These are phyloP conservation scores for Cliona cf. orientalis DNA, from an alignment of 37 sponge, comb jelly and placozoan genomes.

Conservation along the genomic window DNA sequence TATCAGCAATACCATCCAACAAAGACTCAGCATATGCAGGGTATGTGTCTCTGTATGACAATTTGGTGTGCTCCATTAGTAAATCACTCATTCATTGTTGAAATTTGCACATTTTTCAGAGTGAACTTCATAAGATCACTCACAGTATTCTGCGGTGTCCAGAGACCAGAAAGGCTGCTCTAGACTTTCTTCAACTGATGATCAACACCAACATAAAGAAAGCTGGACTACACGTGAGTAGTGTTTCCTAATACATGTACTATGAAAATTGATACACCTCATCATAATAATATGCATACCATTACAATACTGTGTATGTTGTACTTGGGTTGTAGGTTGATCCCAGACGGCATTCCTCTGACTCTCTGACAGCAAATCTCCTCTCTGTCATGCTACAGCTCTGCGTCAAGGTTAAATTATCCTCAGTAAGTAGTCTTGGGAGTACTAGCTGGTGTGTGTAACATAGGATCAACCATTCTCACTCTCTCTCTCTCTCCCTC, in stretches of 20 bases:
- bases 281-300: too few species aligned
- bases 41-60: conserved; percentile 7
- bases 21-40: conserved; percentile 41
- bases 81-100: background rate
- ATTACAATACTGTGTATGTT: conserved; percentile 25
- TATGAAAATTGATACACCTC: too few species aligned
- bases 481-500: conserved; percentile 20
- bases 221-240: conserved; percentile 45
- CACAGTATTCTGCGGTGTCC: conserved; percentile 67
- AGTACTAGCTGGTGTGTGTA: background rate
- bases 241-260: background rate
- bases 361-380: conserved; percentile 86
- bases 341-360: conserved; percentile 21
- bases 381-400: conserved; percentile 77
- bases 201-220: conserved; percentile 53
- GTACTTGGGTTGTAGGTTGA: conserved; percentile 36
- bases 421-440: conserved; percentile 55
- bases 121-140: conserved; percentile 56
- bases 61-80: background rate
- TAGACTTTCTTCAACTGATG: conserved; percentile 65
- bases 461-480: background rate
- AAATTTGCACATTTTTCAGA: conserved; percentile 16
- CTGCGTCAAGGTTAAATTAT: conserved; percentile 70
- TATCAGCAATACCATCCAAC: conserved; percentile 21
- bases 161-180: conserved; percentile 47